Evolutionary conservation across 1,140 invertebrate genomes (phyloP).

Genomic region (Conus ventricosus): DNA sequence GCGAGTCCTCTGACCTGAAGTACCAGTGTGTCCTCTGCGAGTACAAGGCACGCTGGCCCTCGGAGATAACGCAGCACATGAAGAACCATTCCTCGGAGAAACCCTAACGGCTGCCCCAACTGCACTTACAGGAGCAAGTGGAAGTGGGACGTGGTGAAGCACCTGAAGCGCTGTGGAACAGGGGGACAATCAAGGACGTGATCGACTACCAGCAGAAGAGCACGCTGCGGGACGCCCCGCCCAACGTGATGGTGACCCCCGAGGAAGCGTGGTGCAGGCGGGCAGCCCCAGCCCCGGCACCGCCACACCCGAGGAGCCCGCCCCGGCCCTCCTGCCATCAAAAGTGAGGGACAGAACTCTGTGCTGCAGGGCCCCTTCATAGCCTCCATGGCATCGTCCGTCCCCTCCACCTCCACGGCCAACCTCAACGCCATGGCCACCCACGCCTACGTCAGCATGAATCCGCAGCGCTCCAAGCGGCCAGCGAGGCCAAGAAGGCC

Average conservation of each 20-base stretch:
- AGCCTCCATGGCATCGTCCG: background rate
- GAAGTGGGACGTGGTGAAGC: conserved; percentile 76
- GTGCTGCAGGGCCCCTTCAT: background rate
- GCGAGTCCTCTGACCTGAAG: conserved; percentile 52
- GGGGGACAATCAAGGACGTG: conserved; percentile 73
- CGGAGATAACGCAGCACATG: conserved; percentile 75
- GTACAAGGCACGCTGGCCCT: conserved; percentile 73
- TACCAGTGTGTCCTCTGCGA: conserved; percentile 73
- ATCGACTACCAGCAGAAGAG: conserved; percentile 68
- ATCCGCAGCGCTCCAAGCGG: background rate
- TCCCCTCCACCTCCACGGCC: background rate
- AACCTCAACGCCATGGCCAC: background rate
- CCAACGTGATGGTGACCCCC: conserved; percentile 67
- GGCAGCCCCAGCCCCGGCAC: conserved; percentile 16
- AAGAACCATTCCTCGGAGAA: conserved; percentile 75
- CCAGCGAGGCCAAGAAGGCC: background rate
- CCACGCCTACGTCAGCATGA: background rate
- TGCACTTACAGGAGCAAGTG: conserved; percentile 74
- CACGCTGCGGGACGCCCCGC: conserved; percentile 53
- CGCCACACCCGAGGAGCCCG: background rate
- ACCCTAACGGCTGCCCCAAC: conserved; percentile 72
- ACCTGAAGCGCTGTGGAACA: conserved; percentile 72
- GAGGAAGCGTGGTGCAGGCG: conserved; percentile 47
- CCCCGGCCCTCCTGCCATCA: background rate
- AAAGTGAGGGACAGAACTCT: background rate